phyloP scores from a whole-genome alignment of 2,888 invertebrate species.

The Tetragonula carbonaria region DNA sequence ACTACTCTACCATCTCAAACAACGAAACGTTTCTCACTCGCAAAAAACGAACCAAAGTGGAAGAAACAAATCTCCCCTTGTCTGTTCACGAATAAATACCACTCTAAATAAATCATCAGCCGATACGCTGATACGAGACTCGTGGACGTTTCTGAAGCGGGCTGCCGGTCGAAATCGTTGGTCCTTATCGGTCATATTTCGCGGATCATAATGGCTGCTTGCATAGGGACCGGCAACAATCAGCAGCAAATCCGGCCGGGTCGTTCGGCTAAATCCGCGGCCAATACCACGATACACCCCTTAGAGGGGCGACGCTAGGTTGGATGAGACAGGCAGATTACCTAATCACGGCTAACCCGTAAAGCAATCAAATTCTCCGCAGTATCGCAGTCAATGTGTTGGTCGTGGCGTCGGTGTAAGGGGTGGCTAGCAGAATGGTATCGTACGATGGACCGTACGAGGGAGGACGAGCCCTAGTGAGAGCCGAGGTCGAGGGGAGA shows the following conservation, averaged over 20 bases:
- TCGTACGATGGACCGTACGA: slow-evolving; percentile 29
- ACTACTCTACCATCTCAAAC: not conserved
- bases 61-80: slow-evolving; percentile 13
- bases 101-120: not conserved
- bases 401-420: slow-evolving; percentile 57
- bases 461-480: slow-evolving; percentile 15
- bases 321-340: slow-evolving; percentile 78
- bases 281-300: slow-evolving; percentile 50
- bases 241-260: slow-evolving; percentile 59
- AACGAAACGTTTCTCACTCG: not conserved
- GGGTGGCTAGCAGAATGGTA: slow-evolving; percentile 41
- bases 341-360: slow-evolving; percentile 82
- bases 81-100: not conserved
- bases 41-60: not conserved
- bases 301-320: slow-evolving; percentile 33
- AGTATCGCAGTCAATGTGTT: slow-evolving; percentile 73
- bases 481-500: slow-evolving; percentile 10
- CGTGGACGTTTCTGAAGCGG: not conserved
- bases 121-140: no score
- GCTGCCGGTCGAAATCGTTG: slow-evolving; percentile 27
- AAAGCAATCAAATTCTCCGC: slow-evolving; percentile 81
- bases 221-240: slow-evolving; percentile 57
- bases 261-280: slow-evolving; percentile 62
- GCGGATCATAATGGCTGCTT: slow-evolving; percentile 49
- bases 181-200: slow-evolving; percentile 51